phyloP scores from a whole-genome alignment of 2,888 invertebrate genomes.

The Antitype chi region DNA sequence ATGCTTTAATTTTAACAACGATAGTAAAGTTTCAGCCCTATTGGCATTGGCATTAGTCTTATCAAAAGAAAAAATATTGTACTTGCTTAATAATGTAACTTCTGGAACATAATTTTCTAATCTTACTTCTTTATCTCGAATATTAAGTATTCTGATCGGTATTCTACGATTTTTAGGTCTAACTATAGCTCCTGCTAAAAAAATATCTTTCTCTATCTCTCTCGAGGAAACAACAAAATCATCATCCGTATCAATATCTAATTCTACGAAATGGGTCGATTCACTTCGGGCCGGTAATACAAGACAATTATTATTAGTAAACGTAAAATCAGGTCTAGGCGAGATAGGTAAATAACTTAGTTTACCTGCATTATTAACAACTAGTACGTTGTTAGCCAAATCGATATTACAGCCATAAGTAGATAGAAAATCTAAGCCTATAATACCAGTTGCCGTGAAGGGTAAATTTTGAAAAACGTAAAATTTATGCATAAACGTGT shows the following conservation, averaged over 20 bases:
- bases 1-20: constrained; percentile 5
- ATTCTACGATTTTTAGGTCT: background rate
- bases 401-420: background rate
- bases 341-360: background rate
- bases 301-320: background rate
- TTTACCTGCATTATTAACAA: background rate
- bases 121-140: background rate
- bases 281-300: background rate
- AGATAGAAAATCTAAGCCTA: background rate
- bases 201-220: too few relatives aligned
- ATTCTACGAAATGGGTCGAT: background rate
- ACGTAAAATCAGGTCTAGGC: background rate
- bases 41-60: background rate
- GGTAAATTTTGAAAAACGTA: background rate
- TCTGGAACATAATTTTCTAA: background rate
- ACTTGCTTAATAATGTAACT: background rate
- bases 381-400: background rate
- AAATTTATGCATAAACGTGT: background rate
- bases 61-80: background rate
- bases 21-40: background rate
- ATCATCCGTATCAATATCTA: too few relatives aligned
- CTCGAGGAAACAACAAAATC: too few relatives aligned
- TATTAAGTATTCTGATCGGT: background rate
- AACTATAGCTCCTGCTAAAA: too few relatives aligned
- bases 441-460: background rate